Evolutionary conservation across 92 coral and sea anemone genomes (phyloP).

Genomic region (Porites rus): DNA sequence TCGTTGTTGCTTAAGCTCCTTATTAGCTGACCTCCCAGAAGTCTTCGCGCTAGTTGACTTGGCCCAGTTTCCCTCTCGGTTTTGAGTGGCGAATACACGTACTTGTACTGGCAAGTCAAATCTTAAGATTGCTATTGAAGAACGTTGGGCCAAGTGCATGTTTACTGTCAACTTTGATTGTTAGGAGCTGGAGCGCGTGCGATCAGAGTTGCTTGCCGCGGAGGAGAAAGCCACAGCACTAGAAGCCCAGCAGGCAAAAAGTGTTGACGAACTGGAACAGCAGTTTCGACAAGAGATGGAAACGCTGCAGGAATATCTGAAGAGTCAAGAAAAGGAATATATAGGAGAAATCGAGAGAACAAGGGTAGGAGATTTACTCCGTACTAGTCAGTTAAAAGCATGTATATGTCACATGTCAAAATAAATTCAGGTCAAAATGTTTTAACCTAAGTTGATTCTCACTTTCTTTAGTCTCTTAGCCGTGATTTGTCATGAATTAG

Average conservation of each 20-base stretch:
- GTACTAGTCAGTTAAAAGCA: neutral
- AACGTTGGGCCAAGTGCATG: neutral
- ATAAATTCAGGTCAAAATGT: too few species aligned
- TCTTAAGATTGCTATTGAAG: too few species aligned
- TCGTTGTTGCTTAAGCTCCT: too few species aligned
- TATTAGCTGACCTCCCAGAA: too few species aligned
- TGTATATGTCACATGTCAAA: too few species aligned
- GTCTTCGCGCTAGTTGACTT: too few species aligned
- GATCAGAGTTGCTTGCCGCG: constrained; percentile 65
- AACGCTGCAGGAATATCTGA: constrained; percentile 63
- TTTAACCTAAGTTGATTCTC: too few species aligned
- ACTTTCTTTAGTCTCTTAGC: too few species aligned
- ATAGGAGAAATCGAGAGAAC: constrained; percentile 64
- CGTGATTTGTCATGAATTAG: too few species aligned
- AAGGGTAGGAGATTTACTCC: constrained; percentile 47
- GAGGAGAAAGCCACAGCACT: constrained; percentile 68
- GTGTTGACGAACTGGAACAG: constrained; percentile 70
- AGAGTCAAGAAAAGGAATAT: constrained; percentile 70
- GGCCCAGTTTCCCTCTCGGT: too few species aligned
- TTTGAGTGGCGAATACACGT: too few species aligned
- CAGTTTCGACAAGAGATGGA: constrained; percentile 77
- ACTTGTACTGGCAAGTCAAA: too few species aligned
- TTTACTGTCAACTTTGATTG: neutral
- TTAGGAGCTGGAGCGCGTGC: constrained; percentile 78
- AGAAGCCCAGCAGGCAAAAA: constrained; percentile 70